Evolutionary conservation across 2,888 invertebrate genomes (phyloP), one percentile per base, ranked within the genome.

Genomic region (Aphodius granarius): DNA sequence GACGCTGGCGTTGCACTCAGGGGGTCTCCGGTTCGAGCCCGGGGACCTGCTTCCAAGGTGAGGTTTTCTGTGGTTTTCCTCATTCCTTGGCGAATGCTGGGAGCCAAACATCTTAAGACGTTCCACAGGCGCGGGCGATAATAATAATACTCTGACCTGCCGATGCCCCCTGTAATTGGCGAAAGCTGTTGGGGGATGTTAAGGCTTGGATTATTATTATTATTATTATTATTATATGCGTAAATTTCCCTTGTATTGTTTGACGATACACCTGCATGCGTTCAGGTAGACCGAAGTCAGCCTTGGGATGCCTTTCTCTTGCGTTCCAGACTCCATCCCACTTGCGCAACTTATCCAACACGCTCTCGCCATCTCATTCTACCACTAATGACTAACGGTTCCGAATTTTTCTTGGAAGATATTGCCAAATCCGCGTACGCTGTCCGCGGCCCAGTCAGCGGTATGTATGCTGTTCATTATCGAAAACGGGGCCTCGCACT

Each of bases 291-390:
- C 80, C 78, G 79, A 80, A 79, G 43, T 80, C 81, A 82, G 80
- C 82, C 82, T 82, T 82, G 82, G 80, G 77, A 82, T 82, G 80
- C 82, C 82, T 82, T 81, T 82, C 82, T 80, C 81, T 43, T 43
- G 43, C 43, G 43, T 43, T 43, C 43, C 43, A 43, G 43, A 6
- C 6, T 43, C 3, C 0, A 43, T 43, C 43, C 13, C 43, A 9
- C 43, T 43, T 13, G 43, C 3, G 9, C 43, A 1, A 13, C 43
- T 43, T 43, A 43, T 13, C 9, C 43, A 43, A 43, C 13, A 13
- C 43, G 13, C 43, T 78, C 75, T 64, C 73, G 73, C 66, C 71
- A 64, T 81, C 79, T 80, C 73, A 68, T 70, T 80, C 76, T 74
- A 76, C 80, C 79, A 80, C 80, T 81, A 79, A 78, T 79, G 77